Evolutionary conservation across 1,140 invertebrate species (phyloP).

Genomic region (Carposina sasakii): DNA sequence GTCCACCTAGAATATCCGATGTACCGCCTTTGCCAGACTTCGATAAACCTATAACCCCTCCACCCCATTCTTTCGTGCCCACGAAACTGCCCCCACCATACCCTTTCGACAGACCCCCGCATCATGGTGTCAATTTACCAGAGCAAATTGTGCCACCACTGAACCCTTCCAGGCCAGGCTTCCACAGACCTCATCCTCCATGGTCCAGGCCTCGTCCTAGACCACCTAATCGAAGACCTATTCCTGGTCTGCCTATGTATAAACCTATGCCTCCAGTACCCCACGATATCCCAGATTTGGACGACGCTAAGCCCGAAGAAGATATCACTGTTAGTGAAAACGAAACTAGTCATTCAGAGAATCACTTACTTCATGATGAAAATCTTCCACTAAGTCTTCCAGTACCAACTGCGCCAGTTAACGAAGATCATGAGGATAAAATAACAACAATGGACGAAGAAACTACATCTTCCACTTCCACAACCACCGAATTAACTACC

Average conservation of each 20-base stretch:
- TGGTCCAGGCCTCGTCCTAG: slow-evolving; percentile 75
- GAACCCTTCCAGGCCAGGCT: slow-evolving; percentile 70
- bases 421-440: no score
- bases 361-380: slow-evolving; percentile 46
- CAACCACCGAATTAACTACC: slow-evolving; percentile 26
- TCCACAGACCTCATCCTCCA: slow-evolving; percentile 74
- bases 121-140: slow-evolving; percentile 81
- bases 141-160: slow-evolving; percentile 83
- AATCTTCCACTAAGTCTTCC: slow-evolving; percentile 16
- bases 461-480: slow-evolving; percentile 29
- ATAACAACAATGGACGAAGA: slow-evolving; percentile 35
- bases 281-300: slow-evolving; percentile 37
- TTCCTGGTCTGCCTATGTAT: slow-evolving; percentile 60
- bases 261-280: slow-evolving; percentile 52
- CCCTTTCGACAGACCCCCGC: slow-evolving; percentile 79
- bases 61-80: slow-evolving; percentile 49
- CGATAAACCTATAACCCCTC: slow-evolving; percentile 71
- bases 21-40: slow-evolving; percentile 80
- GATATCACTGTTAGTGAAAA: slow-evolving; percentile 43
- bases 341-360: slow-evolving; percentile 48
- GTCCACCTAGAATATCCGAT: slow-evolving; percentile 87
- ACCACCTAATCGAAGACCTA: slow-evolving; percentile 62
- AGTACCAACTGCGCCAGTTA: slow-evolving; percentile 15
- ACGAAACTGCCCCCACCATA: slow-evolving; percentile 76
- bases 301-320: slow-evolving; percentile 35